Evolutionary conservation across 1,140 invertebrate genomes (phyloP).

Genomic region (Drosophila nigrodunni): DNA sequence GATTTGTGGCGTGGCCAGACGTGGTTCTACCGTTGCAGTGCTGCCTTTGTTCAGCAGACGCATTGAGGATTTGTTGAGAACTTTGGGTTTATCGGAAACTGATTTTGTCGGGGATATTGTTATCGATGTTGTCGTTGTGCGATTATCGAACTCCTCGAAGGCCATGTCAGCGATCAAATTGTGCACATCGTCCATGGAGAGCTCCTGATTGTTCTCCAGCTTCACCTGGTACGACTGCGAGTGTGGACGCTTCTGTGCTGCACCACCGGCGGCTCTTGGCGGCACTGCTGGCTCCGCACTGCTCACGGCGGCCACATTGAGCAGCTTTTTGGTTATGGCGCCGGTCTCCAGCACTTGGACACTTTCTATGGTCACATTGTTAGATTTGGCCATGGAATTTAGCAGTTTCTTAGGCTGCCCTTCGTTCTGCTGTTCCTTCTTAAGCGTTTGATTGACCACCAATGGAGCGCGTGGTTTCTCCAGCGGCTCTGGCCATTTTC

Average conservation of each 20-base stretch:
- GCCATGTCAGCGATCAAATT: conserved; percentile 64
- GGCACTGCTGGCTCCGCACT: conserved; percentile 34
- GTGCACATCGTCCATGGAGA: conserved; percentile 77
- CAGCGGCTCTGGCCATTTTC: conserved; percentile 86
- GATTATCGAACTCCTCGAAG: conserved; percentile 28
- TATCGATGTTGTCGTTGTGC: too few species aligned
- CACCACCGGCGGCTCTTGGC: neutral
- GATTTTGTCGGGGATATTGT: neutral
- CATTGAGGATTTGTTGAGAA: conserved; percentile 76
- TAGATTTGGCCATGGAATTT: conserved; percentile 57
- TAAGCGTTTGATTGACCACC: conserved; percentile 8
- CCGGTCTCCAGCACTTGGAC: conserved; percentile 54
- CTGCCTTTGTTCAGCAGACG: conserved; percentile 77
- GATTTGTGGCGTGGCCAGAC: conserved; percentile 63
- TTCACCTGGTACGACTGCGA: conserved; percentile 64
- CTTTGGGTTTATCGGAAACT: conserved; percentile 59
- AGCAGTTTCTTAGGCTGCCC: conserved; percentile 57
- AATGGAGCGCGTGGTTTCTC: conserved; percentile 82
- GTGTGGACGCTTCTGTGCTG: neutral
- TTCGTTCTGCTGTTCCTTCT: neutral
- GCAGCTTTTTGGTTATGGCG: conserved; percentile 34
- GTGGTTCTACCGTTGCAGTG: conserved; percentile 53
- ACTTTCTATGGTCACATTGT: conserved; percentile 47
- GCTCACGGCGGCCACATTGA: conserved; percentile 9
- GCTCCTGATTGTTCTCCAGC: conserved; percentile 75